Evolutionary conservation across 2,113 vertebrate species (phyloP).

Genomic region (Megaceryle torquata): DNA sequence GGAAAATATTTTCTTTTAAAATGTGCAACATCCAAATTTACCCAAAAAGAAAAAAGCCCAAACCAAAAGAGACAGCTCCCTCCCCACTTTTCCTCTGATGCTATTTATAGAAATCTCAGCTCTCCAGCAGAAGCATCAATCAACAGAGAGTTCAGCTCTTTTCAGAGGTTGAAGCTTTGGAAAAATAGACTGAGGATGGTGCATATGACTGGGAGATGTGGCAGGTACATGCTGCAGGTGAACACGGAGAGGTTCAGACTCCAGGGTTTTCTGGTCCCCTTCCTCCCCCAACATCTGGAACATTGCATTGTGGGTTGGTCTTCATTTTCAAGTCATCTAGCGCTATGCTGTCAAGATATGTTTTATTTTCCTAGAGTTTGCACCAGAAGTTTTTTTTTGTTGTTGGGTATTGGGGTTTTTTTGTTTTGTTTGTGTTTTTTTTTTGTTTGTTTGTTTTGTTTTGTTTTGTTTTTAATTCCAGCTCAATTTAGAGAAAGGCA

Average conservation of each 20-base stretch:
- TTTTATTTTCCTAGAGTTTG: conserved; percentile 8
- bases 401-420: no score
- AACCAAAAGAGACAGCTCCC: not conserved
- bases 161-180: not conserved
- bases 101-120: not conserved
- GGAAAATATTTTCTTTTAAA: conserved; percentile 3
- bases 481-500: not conserved
- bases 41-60: not conserved
- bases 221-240: not conserved
- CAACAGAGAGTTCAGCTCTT: not conserved
- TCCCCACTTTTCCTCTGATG: not conserved
- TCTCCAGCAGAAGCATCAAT: not conserved
- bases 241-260: not conserved
- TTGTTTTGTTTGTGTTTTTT: no score
- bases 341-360: not conserved
- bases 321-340: not conserved
- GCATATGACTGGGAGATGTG: not conserved
- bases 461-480: not conserved
- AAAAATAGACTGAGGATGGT: not conserved
- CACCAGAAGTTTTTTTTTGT: not conserved
- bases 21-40: not conserved
- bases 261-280: not conserved
- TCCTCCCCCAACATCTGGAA: not conserved
- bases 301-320: not conserved
- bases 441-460: not conserved